Base-by-base conservation (phyloP, 2,113 vertebrate genomes). In the Ornithorhynchus anatinus region DNA sequence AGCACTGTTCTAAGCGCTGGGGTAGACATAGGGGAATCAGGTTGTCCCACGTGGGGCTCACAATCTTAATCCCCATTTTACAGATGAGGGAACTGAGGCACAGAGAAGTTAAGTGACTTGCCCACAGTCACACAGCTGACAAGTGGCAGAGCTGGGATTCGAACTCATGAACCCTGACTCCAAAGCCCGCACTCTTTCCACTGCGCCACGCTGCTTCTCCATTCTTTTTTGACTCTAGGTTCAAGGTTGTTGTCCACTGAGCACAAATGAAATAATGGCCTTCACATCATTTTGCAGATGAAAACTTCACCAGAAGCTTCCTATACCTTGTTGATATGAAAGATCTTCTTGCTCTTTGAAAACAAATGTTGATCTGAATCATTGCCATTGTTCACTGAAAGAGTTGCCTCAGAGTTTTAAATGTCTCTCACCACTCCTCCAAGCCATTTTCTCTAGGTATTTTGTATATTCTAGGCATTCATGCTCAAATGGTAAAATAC, bases 231-330 rank as follows among this genome's bases (percentile, higher is more conserved):
- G 47, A 57, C 57, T 62, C 31, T 52, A 52, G 3, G 54, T 76
- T 77, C 69, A 76, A 80, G 79, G 70, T 57, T 75, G 67, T 70
- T 58, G 37, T 80, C 65, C 27, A 59, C 72, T 29, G 31, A 44
- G 75, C 27, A 72, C 64, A 65, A 19, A 65, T 84, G 81, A 90
- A 86, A 84, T 45, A 77, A 61, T 35, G 23, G 36, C 64, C 38
- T 48, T 64, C 27, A 72, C 45, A 58, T 53, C 50, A 78, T 59
- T 62, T 76, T 77, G 66, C 66, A 38, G 42, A 82, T 72, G 82
- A 86, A 72, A 75, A 61, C 66, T 84, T 86, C 84, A 83, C 27
- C 44, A 0, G 60, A 73, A 40, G 45, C 70, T 69, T 78, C 69
- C 58, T 81, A 58, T 71, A 70, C 60, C 81, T 69, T 57, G 66